Evolutionary conservation across 2,888 invertebrate genomes (phyloP), one percentile per base, ranked within the genome.

Genomic region (Parnassius smintheus): DNA sequence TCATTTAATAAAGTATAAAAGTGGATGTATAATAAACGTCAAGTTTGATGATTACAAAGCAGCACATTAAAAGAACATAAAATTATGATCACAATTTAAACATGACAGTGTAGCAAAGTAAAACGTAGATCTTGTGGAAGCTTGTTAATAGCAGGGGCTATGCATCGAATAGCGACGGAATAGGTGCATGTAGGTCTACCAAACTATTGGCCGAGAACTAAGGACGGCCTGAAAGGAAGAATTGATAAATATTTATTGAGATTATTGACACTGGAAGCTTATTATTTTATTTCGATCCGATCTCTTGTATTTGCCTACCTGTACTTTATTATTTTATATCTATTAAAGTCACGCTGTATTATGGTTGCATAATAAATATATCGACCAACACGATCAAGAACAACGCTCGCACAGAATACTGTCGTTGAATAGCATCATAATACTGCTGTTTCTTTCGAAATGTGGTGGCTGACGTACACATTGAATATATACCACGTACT

Each of bases 41-140:
- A 59, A 59, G 45, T 59, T 55, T 57, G 44, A 49, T 58, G 53
- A 58, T 59, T 50, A 59, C 54, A 44, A 58, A 50, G 10, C n/a
- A 53, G 44, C 9, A 53, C 13, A 54, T 13, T 25, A 45, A 59
- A 41, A n/a, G 50, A 53, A 65, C 53, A 45, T 60, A 51, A 52
- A 66, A 67, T 66, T 62, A 68, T 66, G 68, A 67, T 71, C 61
- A 65, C 63, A 64, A 52, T 68, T 64, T 53, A 62, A 67, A 69
- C 65, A 68, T 65, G 62, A 61, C 66, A 59, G 56, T 44, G 52
- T 48, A 42, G 46, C 50, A 18, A 46, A 56, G 41, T 45, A 7
- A 42, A 49, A 35, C 42, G 22, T 13, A 56, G 56, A 13, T 52
- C 18, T 18, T 22, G 53, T 56, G 25, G 61, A 62, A 62, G 66